Evolutionary conservation across 2,113 vertebrate species (phyloP).

Genomic region (Brachypodius melanocephalos): DNA sequence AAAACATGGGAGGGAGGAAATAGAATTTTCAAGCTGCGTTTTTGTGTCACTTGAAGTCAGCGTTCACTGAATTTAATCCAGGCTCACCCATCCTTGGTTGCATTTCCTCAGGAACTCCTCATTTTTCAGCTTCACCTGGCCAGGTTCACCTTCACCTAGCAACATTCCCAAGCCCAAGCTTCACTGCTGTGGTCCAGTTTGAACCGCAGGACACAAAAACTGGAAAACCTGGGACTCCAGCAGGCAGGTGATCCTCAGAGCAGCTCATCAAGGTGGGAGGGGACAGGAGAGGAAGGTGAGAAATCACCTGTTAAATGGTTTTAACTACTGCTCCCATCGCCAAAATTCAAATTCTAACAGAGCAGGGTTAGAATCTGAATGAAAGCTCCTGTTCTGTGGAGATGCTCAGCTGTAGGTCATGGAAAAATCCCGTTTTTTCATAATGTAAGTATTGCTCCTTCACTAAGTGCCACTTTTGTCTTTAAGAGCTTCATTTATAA

Average conservation of each 20-base stretch:
- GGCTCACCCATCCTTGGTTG: background rate
- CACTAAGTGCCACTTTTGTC: background rate
- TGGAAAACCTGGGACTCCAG: background rate
- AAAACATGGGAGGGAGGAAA: background rate
- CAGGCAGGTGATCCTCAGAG: background rate
- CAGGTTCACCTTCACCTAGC: background rate
- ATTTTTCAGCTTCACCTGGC: background rate
- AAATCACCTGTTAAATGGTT: background rate
- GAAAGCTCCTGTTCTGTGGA: background rate
- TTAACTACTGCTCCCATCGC: background rate
- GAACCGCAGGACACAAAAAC: background rate
- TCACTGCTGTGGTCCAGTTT: background rate
- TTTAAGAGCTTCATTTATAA: background rate
- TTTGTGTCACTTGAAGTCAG: background rate
- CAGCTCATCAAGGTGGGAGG: background rate
- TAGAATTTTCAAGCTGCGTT: background rate
- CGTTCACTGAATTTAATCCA: background rate
- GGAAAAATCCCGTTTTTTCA: background rate
- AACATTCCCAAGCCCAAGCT: background rate
- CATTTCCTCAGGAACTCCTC: background rate
- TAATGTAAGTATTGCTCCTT: background rate
- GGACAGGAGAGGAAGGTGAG: background rate
- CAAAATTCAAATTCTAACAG: background rate
- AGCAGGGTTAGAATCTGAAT: background rate
- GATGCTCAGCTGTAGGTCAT: background rate